Evolutionary conservation across 2,888 invertebrate genomes (phyloP).

Genomic region (Bombylius discolor): DNA sequence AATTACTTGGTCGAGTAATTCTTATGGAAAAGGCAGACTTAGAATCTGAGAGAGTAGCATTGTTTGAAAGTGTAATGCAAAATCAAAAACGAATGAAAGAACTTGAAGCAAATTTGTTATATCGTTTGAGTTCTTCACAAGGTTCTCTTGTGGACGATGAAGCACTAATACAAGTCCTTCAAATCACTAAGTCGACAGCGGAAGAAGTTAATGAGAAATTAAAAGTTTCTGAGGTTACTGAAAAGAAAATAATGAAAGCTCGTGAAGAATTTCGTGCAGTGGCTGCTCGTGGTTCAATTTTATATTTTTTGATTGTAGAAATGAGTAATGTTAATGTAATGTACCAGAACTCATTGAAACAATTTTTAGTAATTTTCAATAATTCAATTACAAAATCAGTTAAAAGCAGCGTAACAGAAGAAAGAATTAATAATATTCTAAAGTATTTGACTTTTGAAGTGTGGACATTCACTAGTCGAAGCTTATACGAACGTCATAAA

Average conservation of each 20-base stretch:
- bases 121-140: conserved; percentile 82
- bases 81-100: conserved; percentile 95
- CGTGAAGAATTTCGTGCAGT: conserved; percentile 93
- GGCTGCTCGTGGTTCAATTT: conserved; percentile 83
- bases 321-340: conserved; percentile 94
- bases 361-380: conserved; percentile 87
- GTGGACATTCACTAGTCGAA: conserved; percentile 83
- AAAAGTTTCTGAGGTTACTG: conserved; percentile 82
- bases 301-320: conserved; percentile 93
- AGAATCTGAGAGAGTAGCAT: conserved; percentile 82
- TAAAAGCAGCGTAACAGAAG: conserved; percentile 70
- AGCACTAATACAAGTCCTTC: conserved; percentile 77
- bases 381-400: conserved; percentile 83
- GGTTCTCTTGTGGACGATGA: conserved; percentile 94
- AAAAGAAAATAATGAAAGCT: conserved; percentile 84
- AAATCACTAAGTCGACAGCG: conserved; percentile 76
- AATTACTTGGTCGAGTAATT: conserved; percentile 83
- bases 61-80: conserved; percentile 91
- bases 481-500: conserved; percentile 88
- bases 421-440: conserved; percentile 78
- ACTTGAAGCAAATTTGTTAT: conserved; percentile 80
- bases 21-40: conserved; percentile 92
- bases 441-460: conserved; percentile 82
- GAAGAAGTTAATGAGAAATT: conserved; percentile 93
- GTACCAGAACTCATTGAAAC: conserved; percentile 93